Evolutionary conservation across 2,113 vertebrate genomes (phyloP).

Genomic region (Scalopus aquaticus): DNA sequence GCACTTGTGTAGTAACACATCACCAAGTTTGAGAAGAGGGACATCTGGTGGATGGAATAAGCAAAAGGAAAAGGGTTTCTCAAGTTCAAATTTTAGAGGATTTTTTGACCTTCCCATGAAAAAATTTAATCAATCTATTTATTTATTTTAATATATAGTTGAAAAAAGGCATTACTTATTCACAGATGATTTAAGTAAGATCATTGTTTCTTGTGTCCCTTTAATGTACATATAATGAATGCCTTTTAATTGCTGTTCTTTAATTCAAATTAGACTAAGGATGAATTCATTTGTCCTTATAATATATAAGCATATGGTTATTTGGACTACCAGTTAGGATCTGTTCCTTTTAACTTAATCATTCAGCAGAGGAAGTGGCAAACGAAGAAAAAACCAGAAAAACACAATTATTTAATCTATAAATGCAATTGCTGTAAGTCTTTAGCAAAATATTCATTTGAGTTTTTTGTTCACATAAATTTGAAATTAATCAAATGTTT

Average conservation of each 20-base stretch:
- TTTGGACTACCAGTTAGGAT: background rate
- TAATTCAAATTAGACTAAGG: background rate
- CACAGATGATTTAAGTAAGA: background rate
- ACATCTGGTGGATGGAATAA: constrained; percentile 83
- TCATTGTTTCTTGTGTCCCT: background rate
- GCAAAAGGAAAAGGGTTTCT: background rate
- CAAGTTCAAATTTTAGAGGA: background rate
- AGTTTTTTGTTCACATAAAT: background rate
- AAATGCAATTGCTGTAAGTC: background rate
- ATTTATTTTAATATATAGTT: background rate
- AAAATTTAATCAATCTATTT: background rate
- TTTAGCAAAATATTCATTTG: constrained; percentile 14
- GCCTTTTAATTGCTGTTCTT: background rate
- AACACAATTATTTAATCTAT: background rate
- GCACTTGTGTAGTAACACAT: background rate
- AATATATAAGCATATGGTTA: background rate
- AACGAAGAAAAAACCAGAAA: background rate
- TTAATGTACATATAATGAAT: background rate
- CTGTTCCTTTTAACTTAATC: background rate
- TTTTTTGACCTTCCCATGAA: background rate
- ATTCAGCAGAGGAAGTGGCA: background rate
- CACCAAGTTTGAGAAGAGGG: constrained; percentile 77
- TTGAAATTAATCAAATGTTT: constrained; percentile 20
- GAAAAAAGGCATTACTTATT: background rate
- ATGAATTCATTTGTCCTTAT: background rate